Base-by-base conservation (phyloP, 2,113 vertebrate species). In the Crocuta crocuta region DNA sequence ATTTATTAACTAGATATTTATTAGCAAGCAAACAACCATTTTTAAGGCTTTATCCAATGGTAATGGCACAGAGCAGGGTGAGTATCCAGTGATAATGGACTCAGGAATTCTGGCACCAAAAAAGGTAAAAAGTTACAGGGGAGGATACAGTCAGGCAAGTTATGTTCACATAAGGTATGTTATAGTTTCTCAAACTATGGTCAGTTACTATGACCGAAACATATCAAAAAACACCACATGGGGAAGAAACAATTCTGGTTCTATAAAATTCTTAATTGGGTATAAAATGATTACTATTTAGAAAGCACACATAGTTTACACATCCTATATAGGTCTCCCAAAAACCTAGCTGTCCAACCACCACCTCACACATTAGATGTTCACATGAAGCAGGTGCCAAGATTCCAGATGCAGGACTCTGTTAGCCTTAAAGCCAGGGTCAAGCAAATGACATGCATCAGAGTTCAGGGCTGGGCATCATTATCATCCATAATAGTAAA, bases 241-340 rank as follows among this genome's bases (percentile, higher is more conserved):
- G 58, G 4, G 10, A 53, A 93, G n/a, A 93, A 93, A 35, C 17
- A 93, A 26, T 53, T 76, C 55, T 66, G 17, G 43, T 86, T 93
- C 58, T 93, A 19, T 55, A 78, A 78, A 78, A 93, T 63, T 74
- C 31, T 35, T 66, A 50, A 43, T 33, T 66, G 55, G 17, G 12
- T 53, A 65, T 93, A 93, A 78, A 55, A 66, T 84, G 23, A 84
- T 58, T 93, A 85, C 58, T 93, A 15, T 53, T 83, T 39, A 76
- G 45, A 78, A 78, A 78, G 39, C n/a, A 71, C 61, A 50, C 55
- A 92, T 70, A 93, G 35, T 92, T 65, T 74, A 48, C 12, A 10
- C 26, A 61, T 70, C 31, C 9, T 61, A 0, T 61, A 28, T 35
- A 70, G 63, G 33, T 71, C 39, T 63, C n/a, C 55, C 16, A 66